A percentile compares a stretch with the other conserved stretches of the same genome.
Evolutionary conservation across 1,140 invertebrate genomes (phyloP).

Genomic region (Aricia agestis): DNA sequence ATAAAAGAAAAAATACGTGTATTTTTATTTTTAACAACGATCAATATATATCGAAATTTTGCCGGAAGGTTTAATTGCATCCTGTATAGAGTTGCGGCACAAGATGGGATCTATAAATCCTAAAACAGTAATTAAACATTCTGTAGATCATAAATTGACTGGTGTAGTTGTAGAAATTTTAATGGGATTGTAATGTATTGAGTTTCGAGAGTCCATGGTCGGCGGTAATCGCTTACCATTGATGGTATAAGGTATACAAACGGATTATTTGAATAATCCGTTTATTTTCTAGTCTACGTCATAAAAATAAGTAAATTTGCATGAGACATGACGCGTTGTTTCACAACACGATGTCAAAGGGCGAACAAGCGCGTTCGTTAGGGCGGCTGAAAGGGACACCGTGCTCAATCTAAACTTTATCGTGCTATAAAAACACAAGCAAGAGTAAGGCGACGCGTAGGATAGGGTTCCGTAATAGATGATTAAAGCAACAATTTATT

Average conservation of each 20-base stretch:
- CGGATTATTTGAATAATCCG: no score
- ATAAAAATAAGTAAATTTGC: neutral
- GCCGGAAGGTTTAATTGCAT: no score
- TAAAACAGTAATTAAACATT: no score
- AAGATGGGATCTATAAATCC: no score
- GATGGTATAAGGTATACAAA: no score
- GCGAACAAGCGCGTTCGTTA: slow-evolving; percentile 2
- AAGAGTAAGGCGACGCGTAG: neutral
- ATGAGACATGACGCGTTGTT: neutral
- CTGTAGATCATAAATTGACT: no score
- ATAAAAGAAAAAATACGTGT: no score
- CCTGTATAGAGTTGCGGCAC: no score
- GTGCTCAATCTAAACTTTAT: neutral
- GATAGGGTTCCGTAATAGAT: neutral
- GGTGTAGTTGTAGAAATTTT: no score
- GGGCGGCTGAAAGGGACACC: neutral
- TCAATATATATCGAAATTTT: no score
- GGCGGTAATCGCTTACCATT: neutral
- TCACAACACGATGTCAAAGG: neutral
- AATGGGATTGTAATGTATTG: no score
- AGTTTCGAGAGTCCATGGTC: neutral
- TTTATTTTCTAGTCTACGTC: neutral
- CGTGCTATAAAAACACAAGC: neutral
- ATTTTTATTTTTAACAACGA: no score
- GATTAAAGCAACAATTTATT: neutral